Percentiles rank a stretch among this genome's conserved stretches.
Conservation (phyloP, 2,888 invertebrate species). For the Euphydryas editha region DNA sequence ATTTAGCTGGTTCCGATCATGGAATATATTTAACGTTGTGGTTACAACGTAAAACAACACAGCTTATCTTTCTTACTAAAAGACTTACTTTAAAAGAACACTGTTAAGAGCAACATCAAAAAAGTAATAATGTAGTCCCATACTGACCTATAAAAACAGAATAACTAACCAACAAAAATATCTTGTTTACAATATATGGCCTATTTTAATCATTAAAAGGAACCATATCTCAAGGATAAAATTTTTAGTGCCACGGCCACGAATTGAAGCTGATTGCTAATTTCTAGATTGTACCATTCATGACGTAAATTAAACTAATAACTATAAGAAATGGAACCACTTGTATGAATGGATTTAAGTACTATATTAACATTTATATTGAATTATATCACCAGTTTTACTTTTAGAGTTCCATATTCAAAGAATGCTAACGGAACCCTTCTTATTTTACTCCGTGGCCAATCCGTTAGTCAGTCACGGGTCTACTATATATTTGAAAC, state of each 20-base stretch:
- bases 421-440: too few relatives aligned
- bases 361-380: too few relatives aligned
- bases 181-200: neutral
- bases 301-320: neutral
- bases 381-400: too few relatives aligned
- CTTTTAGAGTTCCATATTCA: too few relatives aligned
- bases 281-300: neutral
- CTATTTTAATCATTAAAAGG: neutral
- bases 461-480: too few relatives aligned
- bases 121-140: neutral
- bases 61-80: neutral
- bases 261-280: conserved; percentile 6
- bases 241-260: conserved; percentile 5
- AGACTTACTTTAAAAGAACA: too few relatives aligned
- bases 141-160: neutral
- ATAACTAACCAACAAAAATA: neutral
- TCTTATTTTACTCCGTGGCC: too few relatives aligned
- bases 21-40: neutral
- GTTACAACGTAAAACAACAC: neutral
- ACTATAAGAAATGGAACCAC: neutral
- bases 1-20: conserved; percentile 25
- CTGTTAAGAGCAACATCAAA: neutral
- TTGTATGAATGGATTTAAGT: neutral
- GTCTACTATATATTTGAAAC: too few relatives aligned
- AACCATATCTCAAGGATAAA: neutral